These are phyloP conservation scores for Blera fallax DNA, from an alignment of 2,888 invertebrate species.

Conservation along the genomic window DNA sequence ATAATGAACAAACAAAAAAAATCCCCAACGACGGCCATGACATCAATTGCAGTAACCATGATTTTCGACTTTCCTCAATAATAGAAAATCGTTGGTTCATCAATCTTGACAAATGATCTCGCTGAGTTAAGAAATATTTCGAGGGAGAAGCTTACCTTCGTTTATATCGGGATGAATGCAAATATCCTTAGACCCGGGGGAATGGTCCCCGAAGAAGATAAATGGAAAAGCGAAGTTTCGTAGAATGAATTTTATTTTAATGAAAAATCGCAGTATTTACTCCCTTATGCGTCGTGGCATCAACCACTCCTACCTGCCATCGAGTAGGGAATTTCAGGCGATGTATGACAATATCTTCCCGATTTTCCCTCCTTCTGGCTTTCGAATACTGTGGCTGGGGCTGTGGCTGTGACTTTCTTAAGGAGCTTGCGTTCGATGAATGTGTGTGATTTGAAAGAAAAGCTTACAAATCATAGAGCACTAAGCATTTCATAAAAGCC, in stretches of 20 bases:
- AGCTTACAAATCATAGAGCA: too few relatives aligned
- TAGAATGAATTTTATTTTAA: not conserved
- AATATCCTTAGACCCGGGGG: not conserved
- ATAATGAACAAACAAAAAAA: not conserved
- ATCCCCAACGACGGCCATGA: not conserved
- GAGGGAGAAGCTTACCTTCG: not conserved
- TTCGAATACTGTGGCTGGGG: too few relatives aligned
- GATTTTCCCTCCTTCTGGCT: not conserved
- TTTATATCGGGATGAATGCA: slow-evolving; percentile 1
- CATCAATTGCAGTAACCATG: slow-evolving; percentile 4
- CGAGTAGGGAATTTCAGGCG: not conserved
- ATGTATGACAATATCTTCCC: not conserved
- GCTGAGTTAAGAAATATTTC: not conserved
- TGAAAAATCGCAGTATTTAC: not conserved
- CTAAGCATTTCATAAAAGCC: too few relatives aligned
- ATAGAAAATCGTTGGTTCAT: not conserved
- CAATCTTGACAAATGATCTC: slow-evolving; percentile 23
- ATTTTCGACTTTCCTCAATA: not conserved
- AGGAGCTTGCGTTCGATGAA: not conserved
- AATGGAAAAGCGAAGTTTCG: not conserved
- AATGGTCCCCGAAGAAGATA: not conserved
- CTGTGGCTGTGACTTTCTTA: too few relatives aligned
- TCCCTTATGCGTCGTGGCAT: not conserved
- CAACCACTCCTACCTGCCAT: not conserved
- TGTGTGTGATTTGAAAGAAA: too few relatives aligned